phyloP scores from a whole-genome alignment of 2,113 vertebrate species.

The Myrmecobius fasciatus region DNA sequence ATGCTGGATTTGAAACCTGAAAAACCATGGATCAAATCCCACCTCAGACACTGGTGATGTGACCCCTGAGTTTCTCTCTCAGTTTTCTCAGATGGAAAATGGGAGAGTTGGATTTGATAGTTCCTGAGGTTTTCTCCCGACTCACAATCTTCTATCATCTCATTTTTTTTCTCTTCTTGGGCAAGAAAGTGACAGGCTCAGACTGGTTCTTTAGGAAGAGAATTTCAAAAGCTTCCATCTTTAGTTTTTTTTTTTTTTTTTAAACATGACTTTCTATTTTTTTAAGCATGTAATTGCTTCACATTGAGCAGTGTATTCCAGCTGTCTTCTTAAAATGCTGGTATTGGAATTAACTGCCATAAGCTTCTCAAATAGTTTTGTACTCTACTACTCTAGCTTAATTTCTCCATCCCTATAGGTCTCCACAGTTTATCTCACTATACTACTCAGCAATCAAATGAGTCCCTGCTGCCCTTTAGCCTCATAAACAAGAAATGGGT shows the following conservation, averaged over 20 bases:
- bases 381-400: background rate
- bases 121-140: background rate
- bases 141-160: background rate
- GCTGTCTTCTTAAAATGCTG: background rate
- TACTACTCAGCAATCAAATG: background rate
- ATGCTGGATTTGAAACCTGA: background rate
- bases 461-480: background rate
- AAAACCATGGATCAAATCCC: background rate
- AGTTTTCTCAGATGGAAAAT: background rate
- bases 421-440: background rate
- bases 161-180: background rate
- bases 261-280: background rate
- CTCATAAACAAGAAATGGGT: conserved; percentile 32
- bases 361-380: background rate
- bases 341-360: background rate
- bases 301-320: background rate
- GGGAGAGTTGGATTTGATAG: background rate
- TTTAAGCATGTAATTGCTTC: background rate
- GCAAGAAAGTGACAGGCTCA: background rate
- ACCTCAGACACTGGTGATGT: background rate
- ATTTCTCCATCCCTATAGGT: background rate
- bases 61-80: background rate
- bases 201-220: background rate
- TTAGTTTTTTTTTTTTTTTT: background rate
- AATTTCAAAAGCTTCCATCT: background rate